Evolutionary conservation across 2,113 vertebrate genomes (phyloP), one percentile per base, ranked within the genome.

Genomic region (Salvelinus namaycush): DNA sequence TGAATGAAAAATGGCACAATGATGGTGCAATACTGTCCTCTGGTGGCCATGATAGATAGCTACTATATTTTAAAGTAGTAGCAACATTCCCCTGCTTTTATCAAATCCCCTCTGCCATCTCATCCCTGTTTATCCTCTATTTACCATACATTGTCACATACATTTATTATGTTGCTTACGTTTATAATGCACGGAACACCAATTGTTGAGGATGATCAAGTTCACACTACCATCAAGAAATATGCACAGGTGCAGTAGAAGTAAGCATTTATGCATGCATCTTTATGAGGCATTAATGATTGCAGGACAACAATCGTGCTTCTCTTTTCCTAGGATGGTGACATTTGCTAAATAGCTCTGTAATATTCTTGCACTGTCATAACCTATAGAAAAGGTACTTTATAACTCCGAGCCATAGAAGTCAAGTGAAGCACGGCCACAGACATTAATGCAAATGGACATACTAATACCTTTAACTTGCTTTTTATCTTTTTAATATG

Each of bases 11-110:
- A 20, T 65, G 22, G 20, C 11, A 24, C 39, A 70, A 8, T 14
- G 26, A 66, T 59, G 67, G 60, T 62, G 69, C 5, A 18, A 80
- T 69, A 20, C 87, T 86, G 87, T 78, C 87, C 86, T 86, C 89
- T 72, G 34, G 83, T 88, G 89, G 88, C n/a, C 5, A 31, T 22
- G 29, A 66, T 68, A 81, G 7, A 66, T 72, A 81, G 9, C 13
- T 1, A 72, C 5, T 24, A 29, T n/a, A 5, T 20, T 11, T 34
- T 16, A 39, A 4, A 48, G 9, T 8, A 24, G 39, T 12, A n/a
- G 39, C 20, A 13, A 34, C 12, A 0, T 44, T 60, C 22, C 11
- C 13, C 27, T 39, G 57, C 7, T 49, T 74, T 51, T 69, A 60
- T 57, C 27, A 22, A 68, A 16, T 31, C 14, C 29, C 18, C 29